Evolutionary conservation across 2,888 invertebrate species (phyloP), one percentile per base, ranked within the genome.

Genomic region (Mactromeris polynyma): DNA sequence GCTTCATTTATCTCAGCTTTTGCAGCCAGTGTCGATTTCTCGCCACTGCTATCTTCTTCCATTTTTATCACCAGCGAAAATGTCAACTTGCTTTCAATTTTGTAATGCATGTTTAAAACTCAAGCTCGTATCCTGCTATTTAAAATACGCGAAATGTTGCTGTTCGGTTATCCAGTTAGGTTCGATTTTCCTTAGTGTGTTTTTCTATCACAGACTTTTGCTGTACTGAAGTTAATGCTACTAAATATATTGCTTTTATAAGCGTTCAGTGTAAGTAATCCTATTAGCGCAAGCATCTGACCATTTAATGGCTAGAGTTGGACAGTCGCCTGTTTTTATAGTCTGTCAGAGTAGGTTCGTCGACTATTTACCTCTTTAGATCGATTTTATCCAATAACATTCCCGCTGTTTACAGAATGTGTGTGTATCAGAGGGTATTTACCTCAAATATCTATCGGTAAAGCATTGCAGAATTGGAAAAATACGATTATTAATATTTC

Each of bases 291-390:
- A n/a, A 54, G 38, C 77, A 77, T 36, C 36, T 78, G 78, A 54
- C 54, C 78, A 84, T 26, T 69, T n/a, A 26, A 84, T 84, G 84
- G 33, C 54, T 42, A 84, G 33, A 36, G 21, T 9, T 78, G 78
- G 78, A 26, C 77, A 36, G 51, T 11, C 26, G 77, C 77, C n/a
- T 46, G 40, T 36, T 78, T 84, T 46, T 84, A 84, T 78, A 84
- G 77, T 7, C 78, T 7, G 26, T 14, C 17, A 36, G 77, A 54
- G 77, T 31, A 17, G 42, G 73, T 69, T 83, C 17, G 14, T 31
- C 69, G 84, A 54, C 36, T 77, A 36, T 84, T 84, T 84, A 84
- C 84, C 84, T 38, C 84, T n/a, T 33, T 3, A 79, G 33, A 77
- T 38, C 78, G 21, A 78, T 84, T 46, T 54, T 84, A 33, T 2